Percentiles rank a stretch among this genome's conserved stretches.
Evolutionary conservation across 2,797 vertebrate genomes (phyloP).

Genomic region (Margarornis squamiger): DNA sequence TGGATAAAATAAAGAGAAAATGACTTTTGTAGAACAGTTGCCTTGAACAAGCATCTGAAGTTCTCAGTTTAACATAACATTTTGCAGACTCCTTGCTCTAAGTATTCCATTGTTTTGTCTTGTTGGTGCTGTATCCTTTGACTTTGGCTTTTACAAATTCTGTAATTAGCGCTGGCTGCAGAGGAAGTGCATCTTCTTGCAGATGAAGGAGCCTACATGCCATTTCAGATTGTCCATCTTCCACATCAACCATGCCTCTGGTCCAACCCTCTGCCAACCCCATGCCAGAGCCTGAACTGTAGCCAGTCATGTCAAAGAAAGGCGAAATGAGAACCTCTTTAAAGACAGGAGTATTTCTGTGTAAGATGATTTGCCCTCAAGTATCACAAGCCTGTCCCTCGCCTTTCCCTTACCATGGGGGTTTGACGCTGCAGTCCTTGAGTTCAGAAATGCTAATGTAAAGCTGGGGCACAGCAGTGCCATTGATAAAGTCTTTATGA

Average conservation of each 20-base stretch:
- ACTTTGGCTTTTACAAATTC: background rate
- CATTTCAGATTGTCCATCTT: background rate
- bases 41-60: background rate
- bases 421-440: rapidly evolving
- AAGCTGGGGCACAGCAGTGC: background rate
- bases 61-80: background rate
- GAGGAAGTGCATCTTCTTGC: background rate
- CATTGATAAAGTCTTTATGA: background rate
- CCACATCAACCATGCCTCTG: background rate
- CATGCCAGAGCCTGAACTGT: background rate
- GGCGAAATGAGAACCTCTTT: background rate
- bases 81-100: background rate
- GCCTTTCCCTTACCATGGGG: rapidly evolving
- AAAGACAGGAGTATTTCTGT: background rate
- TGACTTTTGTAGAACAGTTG: background rate
- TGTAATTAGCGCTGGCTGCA: background rate
- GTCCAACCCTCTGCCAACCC: background rate
- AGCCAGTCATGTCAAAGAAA: background rate
- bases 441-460: background rate
- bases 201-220: background rate
- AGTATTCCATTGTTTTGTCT: background rate
- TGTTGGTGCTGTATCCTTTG: background rate
- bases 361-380: background rate
- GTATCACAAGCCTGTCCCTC: rapidly evolving
- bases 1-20: background rate